Percentiles rank a stretch among this genome's conserved stretches.
Conservation (phyloP, 1,140 invertebrate species). For the Anadara kagoshimensis region DNA sequence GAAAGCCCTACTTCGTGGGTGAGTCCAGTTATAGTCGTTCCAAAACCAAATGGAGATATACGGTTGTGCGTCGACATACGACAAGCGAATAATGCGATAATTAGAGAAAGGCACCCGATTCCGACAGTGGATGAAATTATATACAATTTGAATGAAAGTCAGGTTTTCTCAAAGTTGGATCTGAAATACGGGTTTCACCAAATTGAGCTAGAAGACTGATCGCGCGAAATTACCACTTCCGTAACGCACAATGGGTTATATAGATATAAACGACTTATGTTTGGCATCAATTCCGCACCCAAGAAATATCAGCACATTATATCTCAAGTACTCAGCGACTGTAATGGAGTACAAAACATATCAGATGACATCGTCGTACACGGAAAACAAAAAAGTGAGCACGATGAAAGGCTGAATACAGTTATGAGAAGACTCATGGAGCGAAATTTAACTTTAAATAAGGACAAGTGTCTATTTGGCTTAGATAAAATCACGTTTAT, state of each 20-base stretch:
- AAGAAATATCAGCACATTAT: constrained; percentile 41
- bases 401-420: constrained; percentile 37
- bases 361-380: constrained; percentile 42
- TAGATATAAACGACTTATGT: constrained; percentile 46
- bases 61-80: no score
- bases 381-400: constrained; percentile 30
- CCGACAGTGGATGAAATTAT: no score
- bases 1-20: no score
- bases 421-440: constrained; percentile 39
- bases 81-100: no score
- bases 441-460: no score
- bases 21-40: no score
- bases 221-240: constrained; percentile 44
- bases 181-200: constrained; percentile 58
- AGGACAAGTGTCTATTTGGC: no score
- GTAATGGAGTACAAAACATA: constrained; percentile 29
- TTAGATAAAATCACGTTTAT: no score
- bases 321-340: constrained; percentile 13
- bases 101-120: no score
- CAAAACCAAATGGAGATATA: no score
- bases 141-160: no score
- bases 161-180: constrained; percentile 60
- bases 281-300: constrained; percentile 30
- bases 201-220: constrained; percentile 48
- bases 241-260: constrained; percentile 41